These are phyloP conservation scores for Seriola rivoliana DNA, from an alignment of 2,113 vertebrate genomes.

Conservation along the genomic window DNA sequence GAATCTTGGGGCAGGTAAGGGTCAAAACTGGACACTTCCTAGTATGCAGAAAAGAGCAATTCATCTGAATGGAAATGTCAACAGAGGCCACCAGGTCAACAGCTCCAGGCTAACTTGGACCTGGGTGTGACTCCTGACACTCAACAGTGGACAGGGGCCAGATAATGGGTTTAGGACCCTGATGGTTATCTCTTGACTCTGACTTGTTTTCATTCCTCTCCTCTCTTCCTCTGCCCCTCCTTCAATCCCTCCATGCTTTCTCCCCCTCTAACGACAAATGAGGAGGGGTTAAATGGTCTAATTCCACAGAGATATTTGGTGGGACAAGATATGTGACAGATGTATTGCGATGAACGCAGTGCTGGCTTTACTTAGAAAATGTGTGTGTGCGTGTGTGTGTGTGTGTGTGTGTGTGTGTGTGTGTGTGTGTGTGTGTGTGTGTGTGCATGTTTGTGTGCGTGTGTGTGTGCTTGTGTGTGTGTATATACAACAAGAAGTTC, in stretches of 20 bases:
- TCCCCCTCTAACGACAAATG: slow-evolving; percentile 71
- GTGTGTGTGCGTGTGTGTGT: slow-evolving; percentile 24
- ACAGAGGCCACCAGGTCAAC: slow-evolving; percentile 80
- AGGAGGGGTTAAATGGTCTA: slow-evolving; percentile 80
- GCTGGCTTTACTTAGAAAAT: slow-evolving; percentile 53
- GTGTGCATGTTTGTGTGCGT: slow-evolving; percentile 17
- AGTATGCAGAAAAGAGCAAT: slow-evolving; percentile 82
- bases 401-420: slow-evolving; percentile 19
- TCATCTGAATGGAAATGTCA: slow-evolving; percentile 85
- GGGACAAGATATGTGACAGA: slow-evolving; percentile 72
- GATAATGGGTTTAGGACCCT: slow-evolving; percentile 85
- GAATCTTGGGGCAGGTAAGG: slow-evolving; percentile 80
- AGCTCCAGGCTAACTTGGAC: slow-evolving; percentile 81
- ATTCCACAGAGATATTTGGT: slow-evolving; percentile 71
- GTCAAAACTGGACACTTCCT: slow-evolving; percentile 86
- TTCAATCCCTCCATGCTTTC: slow-evolving; percentile 27
- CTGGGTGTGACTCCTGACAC: slow-evolving; percentile 86
- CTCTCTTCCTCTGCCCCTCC: slow-evolving; percentile 42
- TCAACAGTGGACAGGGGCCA: slow-evolving; percentile 77
- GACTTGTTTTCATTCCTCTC: slow-evolving; percentile 83
- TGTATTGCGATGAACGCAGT: slow-evolving; percentile 62
- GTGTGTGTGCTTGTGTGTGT: slow-evolving; percentile 1
- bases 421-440: slow-evolving; percentile 24
- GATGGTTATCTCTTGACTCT: slow-evolving; percentile 86
- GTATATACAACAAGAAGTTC: slow-evolving; percentile 62